phyloP scores from a whole-genome alignment of 2,888 invertebrate genomes.

The Colletes collaris region DNA sequence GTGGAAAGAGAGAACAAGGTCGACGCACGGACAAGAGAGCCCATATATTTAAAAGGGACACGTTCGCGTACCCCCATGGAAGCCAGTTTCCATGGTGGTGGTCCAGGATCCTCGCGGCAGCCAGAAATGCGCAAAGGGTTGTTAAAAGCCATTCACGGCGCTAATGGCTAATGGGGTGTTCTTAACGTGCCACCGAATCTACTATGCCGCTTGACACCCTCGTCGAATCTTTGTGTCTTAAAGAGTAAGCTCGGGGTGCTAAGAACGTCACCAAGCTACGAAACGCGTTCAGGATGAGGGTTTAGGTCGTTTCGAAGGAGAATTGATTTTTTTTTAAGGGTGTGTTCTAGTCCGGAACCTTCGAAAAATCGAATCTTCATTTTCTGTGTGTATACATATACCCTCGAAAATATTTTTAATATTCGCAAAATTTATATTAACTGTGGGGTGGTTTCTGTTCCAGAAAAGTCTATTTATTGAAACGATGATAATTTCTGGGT shows the following conservation, averaged over 20 bases:
- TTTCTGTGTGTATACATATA: too few relatives aligned
- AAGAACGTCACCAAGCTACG: constrained; percentile 9
- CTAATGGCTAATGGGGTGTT: constrained; percentile 72
- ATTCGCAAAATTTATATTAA: too few relatives aligned
- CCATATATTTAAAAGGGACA: constrained; percentile 59
- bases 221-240: constrained; percentile 42
- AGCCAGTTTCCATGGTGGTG: constrained; percentile 66
- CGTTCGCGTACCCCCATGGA: constrained; percentile 49
- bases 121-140: constrained; percentile 73
- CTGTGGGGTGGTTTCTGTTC: too few relatives aligned
- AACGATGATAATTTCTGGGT: too few relatives aligned
- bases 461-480: too few relatives aligned
- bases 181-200: constrained; percentile 54
- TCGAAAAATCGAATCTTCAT: too few relatives aligned
- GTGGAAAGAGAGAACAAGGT: constrained; percentile 20
- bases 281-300: background rate
- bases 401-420: too few relatives aligned
- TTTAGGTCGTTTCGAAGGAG: too few relatives aligned
- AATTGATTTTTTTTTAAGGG: background rate
- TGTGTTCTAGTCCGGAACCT: too few relatives aligned
- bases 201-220: constrained; percentile 40
- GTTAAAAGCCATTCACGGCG: constrained; percentile 73
- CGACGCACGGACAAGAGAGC: constrained; percentile 35
- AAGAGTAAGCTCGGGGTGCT: background rate
- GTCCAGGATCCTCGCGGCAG: constrained; percentile 62